Evolutionary conservation across 2,797 vertebrate species (phyloP).

Genomic region (Sus cebifrons): DNA sequence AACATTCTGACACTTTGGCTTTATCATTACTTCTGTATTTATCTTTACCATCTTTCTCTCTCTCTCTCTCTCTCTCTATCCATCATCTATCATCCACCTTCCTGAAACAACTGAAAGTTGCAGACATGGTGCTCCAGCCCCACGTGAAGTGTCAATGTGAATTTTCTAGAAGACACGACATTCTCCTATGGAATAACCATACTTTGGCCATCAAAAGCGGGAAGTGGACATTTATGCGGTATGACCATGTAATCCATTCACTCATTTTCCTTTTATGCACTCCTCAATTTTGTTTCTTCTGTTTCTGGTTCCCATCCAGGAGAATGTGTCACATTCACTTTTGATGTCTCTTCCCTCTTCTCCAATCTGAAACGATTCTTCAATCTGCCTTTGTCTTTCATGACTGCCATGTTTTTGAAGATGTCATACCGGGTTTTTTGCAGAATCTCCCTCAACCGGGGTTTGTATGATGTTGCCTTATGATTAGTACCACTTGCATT

Average conservation of each 20-base stretch:
- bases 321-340: background rate
- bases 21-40: background rate
- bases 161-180: constrained; percentile 8
- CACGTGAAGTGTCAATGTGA: background rate
- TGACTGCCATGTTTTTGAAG: constrained; percentile 14
- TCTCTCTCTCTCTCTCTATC: background rate
- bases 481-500: background rate
- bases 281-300: background rate
- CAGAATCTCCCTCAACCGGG: background rate
- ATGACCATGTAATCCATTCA: background rate
- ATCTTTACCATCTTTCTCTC: background rate
- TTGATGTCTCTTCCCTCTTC: background rate
- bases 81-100: background rate
- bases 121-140: background rate
- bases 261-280: background rate
- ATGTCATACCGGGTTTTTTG: background rate
- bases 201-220: background rate
- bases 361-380: background rate
- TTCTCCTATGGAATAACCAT: background rate
- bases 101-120: constrained; percentile 2
- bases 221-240: background rate
- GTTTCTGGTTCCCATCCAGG: background rate
- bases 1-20: background rate
- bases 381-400: background rate
- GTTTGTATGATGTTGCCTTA: background rate